Evolutionary conservation across 2,888 invertebrate species (phyloP), one percentile per base, ranked within the genome.

Genomic region (Calliscelio sp.): DNA sequence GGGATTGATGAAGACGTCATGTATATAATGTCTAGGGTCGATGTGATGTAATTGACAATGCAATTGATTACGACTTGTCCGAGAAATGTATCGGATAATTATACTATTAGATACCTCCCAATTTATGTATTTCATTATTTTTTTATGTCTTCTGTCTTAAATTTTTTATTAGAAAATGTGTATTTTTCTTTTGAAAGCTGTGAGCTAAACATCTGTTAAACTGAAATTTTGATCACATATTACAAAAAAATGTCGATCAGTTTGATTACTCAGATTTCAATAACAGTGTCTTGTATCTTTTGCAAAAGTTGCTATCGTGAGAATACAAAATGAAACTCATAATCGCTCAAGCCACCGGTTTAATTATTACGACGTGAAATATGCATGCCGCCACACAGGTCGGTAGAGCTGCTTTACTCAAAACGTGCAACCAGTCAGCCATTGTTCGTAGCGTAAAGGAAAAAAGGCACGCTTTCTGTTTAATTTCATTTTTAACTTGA

Each of bases 401-500:
- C 77, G 86, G 86, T 85, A 84, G 87, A 88, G 86, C 86, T 85
- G 87, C 88, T 88, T 87, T 85, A 70, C 84, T 80, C 84, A 80
- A 88, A 87, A 85, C 86, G 88, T 81, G 88, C 88, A 89, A 89
- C 89, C 90, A 89, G 89, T 88, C 88, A 87, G 85, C 87, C 88
- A 90, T 90, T 90, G 89, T 89, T 88, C 88, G 84, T 84, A 85
- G 85, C 81, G 87, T 81, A 89, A 88, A 80, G 68, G 84, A 88
- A 89, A 89, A 89, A 90, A 88, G 86, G 87, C 85, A 86, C 84
- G 87, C 88, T 88, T 89, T 89, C 89, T 89, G 90, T 90, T 91
- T 91, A 90, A 91, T 91, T 91, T 90, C 88, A 90, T 90, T 91
- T 90, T 91, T 90, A 89, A 90, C 89, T 89, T 86, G 87, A 85